phyloP scores from a whole-genome alignment of 2,113 vertebrate species.

The Orientallactaga bullata region DNA sequence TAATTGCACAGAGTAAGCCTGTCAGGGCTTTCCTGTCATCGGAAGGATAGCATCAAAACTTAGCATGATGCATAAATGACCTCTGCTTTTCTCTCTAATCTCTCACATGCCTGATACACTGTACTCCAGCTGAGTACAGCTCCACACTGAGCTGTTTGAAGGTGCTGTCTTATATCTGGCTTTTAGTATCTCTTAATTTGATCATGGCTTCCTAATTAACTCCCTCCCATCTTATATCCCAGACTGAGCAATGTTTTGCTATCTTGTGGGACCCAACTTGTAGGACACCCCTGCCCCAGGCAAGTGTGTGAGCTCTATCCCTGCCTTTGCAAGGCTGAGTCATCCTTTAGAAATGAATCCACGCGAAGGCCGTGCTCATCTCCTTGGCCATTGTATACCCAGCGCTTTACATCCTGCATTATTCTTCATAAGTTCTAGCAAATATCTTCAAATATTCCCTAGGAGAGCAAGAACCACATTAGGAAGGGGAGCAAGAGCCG shows the following conservation, averaged over 20 bases:
- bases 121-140: too few species aligned
- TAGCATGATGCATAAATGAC: not conserved
- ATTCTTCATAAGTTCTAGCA: not conserved
- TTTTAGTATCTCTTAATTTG: constrained; percentile 9
- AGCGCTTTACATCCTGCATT: not conserved
- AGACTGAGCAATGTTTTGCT: not conserved
- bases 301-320: not conserved
- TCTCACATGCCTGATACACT: not conserved
- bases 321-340: not conserved
- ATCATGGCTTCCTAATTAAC: not conserved
- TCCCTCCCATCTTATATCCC: not conserved
- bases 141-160: not conserved
- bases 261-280: not conserved
- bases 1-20: not conserved
- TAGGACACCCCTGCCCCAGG: not conserved
- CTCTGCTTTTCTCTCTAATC: not conserved
- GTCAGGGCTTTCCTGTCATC: not conserved
- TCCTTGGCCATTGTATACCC: not conserved
- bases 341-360: not conserved
- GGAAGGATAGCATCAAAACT: constrained; percentile 6
- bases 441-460: not conserved
- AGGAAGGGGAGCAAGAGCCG: not conserved
- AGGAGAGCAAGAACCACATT: not conserved
- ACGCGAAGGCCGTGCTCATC: not conserved
- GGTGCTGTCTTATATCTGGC: not conserved